A percentile compares a stretch with the other conserved stretches of the same genome.
Evolutionary conservation across 2,888 invertebrate species (phyloP).

Genomic region (Acanthosoma haemorrhoidale): DNA sequence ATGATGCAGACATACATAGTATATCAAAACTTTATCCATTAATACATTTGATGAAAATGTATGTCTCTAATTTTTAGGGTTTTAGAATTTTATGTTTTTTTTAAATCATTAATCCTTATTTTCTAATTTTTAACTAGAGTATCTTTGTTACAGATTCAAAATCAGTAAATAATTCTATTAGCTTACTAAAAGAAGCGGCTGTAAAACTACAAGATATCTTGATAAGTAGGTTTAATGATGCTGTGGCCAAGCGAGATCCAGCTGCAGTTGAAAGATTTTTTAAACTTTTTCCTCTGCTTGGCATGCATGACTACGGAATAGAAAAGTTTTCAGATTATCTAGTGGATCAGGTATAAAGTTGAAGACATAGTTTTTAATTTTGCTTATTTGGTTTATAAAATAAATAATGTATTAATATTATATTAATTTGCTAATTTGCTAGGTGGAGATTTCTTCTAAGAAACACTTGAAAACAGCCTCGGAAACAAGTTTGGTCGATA

Average conservation of each 20-base stretch:
- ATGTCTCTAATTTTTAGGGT: not conserved
- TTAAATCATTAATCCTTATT: no score
- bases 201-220: constrained; percentile 65
- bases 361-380: no score
- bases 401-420: constrained; percentile 51
- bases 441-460: constrained; percentile 62
- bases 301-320: constrained; percentile 85
- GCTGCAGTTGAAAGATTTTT: constrained; percentile 91
- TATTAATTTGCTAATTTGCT: constrained; percentile 48
- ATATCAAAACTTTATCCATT: not conserved
- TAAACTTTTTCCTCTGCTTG: constrained; percentile 92
- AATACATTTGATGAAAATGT: no score
- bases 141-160: constrained; percentile 50
- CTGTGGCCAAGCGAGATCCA: constrained; percentile 79
- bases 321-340: constrained; percentile 81
- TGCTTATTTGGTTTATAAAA: no score
- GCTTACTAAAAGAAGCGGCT: constrained; percentile 69
- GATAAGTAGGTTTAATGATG: constrained; percentile 80
- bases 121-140: not conserved
- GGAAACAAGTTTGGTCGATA: constrained; percentile 60
- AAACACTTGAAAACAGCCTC: constrained; percentile 66
- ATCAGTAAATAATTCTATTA: constrained; percentile 65
- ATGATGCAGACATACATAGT: no score
- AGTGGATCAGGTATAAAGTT: constrained; percentile 47
- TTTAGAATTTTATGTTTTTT: not conserved